Percentiles rank a stretch among this genome's conserved stretches.
phyloP scores from a whole-genome alignment of 37 sponge, comb jelly and placozoan genomes.

The Axinella damicornis region DNA sequence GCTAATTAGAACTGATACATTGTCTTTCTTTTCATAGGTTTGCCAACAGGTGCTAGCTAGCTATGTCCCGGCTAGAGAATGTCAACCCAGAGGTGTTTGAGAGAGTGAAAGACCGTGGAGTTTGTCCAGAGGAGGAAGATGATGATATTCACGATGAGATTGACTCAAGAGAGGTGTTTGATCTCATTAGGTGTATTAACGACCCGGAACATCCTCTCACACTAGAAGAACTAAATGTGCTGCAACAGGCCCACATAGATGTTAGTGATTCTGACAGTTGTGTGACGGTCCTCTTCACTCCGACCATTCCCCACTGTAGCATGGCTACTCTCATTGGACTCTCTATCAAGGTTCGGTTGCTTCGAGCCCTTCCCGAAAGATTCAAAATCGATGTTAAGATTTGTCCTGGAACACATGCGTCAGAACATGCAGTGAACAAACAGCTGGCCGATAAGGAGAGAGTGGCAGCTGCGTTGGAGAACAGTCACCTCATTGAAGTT shows the following conservation, averaged over 20 bases:
- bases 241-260: constrained; percentile 86
- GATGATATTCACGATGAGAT: constrained; percentile 80
- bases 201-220: constrained; percentile 99
- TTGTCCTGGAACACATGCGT: constrained; percentile 83
- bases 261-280: constrained; percentile 70
- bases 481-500: constrained; percentile 85
- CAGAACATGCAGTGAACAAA: constrained; percentile 96
- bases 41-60: too few species aligned
- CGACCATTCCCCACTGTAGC: constrained; percentile 99
- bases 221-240: constrained; percentile 94
- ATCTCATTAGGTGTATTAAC: constrained; percentile 87
- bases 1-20: too few species aligned
- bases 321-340: constrained; percentile 99
- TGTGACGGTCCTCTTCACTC: constrained; percentile 91
- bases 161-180: constrained; percentile 89
- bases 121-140: constrained; percentile 63
- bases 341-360: constrained; percentile 86
- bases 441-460: constrained; percentile 99
- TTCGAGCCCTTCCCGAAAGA: constrained; percentile 83
- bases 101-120: constrained; percentile 28
- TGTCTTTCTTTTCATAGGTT: too few species aligned
- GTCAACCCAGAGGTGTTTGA: constrained; percentile 82
- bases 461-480: constrained; percentile 98
- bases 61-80: constrained; percentile 60
- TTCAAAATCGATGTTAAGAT: constrained; percentile 92